phyloP scores from a whole-genome alignment of 2,113 vertebrate genomes.

The Orientallactaga bullata region DNA sequence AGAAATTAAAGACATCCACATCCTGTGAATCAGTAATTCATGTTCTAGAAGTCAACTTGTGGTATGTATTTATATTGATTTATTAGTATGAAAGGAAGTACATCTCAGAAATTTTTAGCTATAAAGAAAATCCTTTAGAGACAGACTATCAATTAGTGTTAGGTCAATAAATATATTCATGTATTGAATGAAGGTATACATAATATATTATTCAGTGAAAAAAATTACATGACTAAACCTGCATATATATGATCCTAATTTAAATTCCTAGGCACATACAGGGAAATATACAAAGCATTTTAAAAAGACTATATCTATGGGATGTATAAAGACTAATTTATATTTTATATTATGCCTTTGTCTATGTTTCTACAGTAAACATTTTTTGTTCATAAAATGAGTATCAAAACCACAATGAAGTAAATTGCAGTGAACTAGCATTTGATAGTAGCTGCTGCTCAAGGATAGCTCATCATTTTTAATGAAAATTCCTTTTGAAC shows the following conservation, averaged over 20 bases:
- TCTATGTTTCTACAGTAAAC: constrained; percentile 12
- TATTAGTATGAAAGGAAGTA: constrained; percentile 3
- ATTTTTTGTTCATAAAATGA: constrained; percentile 22
- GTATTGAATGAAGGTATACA: not conserved
- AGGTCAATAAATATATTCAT: not conserved
- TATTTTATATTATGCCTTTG: constrained; percentile 11
- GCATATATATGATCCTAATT: not conserved
- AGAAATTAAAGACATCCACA: not conserved
- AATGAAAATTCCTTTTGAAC: constrained; percentile 34
- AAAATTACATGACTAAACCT: not conserved
- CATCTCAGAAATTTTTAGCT: constrained; percentile 50
- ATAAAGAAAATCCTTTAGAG: not conserved
- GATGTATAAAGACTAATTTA: not conserved
- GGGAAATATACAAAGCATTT: not conserved
- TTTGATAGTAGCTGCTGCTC: constrained; percentile 54
- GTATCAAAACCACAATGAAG: constrained; percentile 8
- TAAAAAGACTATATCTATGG: not conserved
- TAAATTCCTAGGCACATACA: not conserved
- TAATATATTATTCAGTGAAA: constrained; percentile 10
- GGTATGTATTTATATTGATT: not conserved
- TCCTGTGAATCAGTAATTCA: not conserved
- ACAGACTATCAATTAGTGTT: not conserved
- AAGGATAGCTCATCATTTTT: constrained; percentile 27
- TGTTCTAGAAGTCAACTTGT: not conserved
- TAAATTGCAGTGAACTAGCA: not conserved